Percentiles rank a stretch among this genome's conserved stretches.
These are phyloP conservation scores for Poecilia picta DNA, from an alignment of 2,797 vertebrate genomes.

Conservation along the genomic window DNA sequence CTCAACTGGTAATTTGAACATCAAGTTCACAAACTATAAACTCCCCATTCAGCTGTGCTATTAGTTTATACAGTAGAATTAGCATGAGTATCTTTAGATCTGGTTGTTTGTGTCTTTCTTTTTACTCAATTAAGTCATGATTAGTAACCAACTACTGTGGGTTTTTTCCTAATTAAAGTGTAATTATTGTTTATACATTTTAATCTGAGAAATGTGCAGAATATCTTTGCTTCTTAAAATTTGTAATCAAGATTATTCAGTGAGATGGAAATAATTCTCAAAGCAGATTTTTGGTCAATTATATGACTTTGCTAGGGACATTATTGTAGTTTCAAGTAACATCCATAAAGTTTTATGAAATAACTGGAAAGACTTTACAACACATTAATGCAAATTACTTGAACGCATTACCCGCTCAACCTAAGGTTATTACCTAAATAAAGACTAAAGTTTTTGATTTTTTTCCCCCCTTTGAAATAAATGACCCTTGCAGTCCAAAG, in stretches of 20 bases:
- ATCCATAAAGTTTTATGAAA: neutral
- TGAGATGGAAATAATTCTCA: neutral
- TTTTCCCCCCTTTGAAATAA: neutral
- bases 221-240: neutral
- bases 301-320: neutral
- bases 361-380: neutral
- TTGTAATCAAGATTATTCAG: neutral
- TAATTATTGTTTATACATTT: neutral
- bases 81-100: neutral
- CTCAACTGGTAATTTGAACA: neutral
- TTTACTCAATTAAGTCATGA: neutral
- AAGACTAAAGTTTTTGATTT: neutral
- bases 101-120: neutral
- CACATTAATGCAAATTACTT: neutral
- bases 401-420: neutral
- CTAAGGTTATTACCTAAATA: neutral
- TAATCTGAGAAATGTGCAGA: neutral
- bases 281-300: neutral
- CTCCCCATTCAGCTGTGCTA: neutral
- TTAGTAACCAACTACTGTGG: neutral
- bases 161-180: neutral
- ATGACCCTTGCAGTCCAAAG: neutral
- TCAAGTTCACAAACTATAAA: neutral
- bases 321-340: neutral
- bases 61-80: neutral